phyloP scores from a whole-genome alignment of 2,797 vertebrate genomes.

The Danio choprae region DNA sequence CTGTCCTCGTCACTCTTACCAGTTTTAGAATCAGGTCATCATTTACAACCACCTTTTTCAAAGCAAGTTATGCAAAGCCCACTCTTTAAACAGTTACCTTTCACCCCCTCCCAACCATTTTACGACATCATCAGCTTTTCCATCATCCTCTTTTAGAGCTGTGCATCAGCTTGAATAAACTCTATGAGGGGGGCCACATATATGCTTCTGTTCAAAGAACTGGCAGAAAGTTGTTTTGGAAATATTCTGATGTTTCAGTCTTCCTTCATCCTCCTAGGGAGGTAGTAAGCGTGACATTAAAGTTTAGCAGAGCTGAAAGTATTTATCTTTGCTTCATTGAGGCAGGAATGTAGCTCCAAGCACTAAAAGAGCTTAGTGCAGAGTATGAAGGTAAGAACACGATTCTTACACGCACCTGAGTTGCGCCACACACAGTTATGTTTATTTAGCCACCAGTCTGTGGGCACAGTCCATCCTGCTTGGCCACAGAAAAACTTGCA shows the following conservation, averaged over 20 bases:
- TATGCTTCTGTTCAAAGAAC: slow-evolving; percentile 25
- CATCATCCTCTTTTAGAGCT: slow-evolving; percentile 12
- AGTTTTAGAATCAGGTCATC: slow-evolving; percentile 22
- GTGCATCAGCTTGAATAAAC: slow-evolving; percentile 36
- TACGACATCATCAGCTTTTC: slow-evolving; percentile 7
- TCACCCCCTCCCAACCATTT: slow-evolving; percentile 31
- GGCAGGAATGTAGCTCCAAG: slow-evolving; percentile 56
- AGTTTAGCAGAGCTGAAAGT: slow-evolving; percentile 67
- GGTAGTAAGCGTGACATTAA: slow-evolving; percentile 64
- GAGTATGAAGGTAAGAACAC: slow-evolving; percentile 3
- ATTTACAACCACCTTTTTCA: slow-evolving; percentile 10
- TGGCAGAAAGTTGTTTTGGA: slow-evolving; percentile 46
- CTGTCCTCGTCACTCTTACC: not conserved
- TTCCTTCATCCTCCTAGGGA: slow-evolving; percentile 47
- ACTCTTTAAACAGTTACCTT: slow-evolving; percentile 13
- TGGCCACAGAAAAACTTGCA: slow-evolving; percentile 54
- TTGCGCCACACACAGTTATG: slow-evolving; percentile 72
- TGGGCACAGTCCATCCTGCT: slow-evolving; percentile 56
- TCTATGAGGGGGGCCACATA: slow-evolving; percentile 23
- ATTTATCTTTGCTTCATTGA: slow-evolving; percentile 63
- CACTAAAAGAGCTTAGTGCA: slow-evolving; percentile 27
- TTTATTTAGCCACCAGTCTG: slow-evolving; percentile 69
- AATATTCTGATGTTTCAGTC: slow-evolving; percentile 54
- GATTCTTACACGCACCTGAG: slow-evolving; percentile 45
- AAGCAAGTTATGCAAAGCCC: not conserved